Percentiles rank a stretch among this genome's conserved stretches.
Evolutionary conservation across 37 sponge, comb jelly and placozoan species (phyloP).

Genomic region (Geodia barretti): DNA sequence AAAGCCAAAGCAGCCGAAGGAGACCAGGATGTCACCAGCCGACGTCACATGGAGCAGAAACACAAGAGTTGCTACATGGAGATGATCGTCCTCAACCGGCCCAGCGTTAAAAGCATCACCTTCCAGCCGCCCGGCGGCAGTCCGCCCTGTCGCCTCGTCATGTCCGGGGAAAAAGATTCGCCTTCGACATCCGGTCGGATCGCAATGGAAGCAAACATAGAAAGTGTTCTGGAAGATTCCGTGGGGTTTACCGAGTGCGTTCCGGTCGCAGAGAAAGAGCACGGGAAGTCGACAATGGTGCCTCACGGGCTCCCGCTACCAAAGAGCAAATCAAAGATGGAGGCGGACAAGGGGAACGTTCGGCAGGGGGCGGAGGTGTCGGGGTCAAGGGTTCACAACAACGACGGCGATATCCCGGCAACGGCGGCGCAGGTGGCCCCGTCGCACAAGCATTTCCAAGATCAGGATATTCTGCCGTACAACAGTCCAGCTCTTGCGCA

Average conservation of each 20-base stretch:
- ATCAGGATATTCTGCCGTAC: background rate
- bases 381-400: background rate
- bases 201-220: background rate
- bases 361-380: background rate
- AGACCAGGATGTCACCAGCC: background rate
- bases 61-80: background rate
- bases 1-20: background rate
- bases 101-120: background rate
- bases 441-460: background rate
- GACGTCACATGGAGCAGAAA: background rate
- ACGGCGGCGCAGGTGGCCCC: background rate
- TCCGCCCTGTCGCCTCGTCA: background rate
- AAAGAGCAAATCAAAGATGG: background rate
- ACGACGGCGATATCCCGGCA: background rate
- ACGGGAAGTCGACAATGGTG: background rate
- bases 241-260: background rate
- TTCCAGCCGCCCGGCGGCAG: background rate
- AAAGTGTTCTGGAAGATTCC: background rate
- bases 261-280: background rate
- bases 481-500: background rate
- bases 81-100: background rate
- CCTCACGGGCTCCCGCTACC: background rate
- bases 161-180: background rate
- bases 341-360: background rate
- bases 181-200: background rate